A percentile compares a stretch with the other conserved stretches of the same genome.
Conservation (phyloP, 2,797 vertebrate species). For the Aratinga solstitialis region DNA sequence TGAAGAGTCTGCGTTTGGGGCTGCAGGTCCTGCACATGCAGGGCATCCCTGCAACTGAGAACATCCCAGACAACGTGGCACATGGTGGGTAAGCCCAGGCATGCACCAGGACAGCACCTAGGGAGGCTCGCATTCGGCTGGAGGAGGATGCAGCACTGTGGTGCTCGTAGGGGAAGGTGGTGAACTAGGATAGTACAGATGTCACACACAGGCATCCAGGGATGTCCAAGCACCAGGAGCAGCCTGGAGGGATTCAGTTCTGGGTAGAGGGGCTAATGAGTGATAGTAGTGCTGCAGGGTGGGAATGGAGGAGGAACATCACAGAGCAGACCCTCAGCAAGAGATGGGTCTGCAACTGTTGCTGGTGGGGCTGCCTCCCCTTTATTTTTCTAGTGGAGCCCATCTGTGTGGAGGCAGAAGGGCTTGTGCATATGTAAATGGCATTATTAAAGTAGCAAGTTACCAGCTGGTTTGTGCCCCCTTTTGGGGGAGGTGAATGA, state of each 20-base stretch:
- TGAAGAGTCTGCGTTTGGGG: neutral
- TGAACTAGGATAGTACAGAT: neutral
- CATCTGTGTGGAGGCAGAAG: neutral
- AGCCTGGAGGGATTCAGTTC: neutral
- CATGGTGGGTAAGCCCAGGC: neutral
- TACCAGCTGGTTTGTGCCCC: neutral
- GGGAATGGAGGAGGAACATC: neutral
- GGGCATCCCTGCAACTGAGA: neutral
- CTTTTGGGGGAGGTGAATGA: neutral
- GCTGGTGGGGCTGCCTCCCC: too few species aligned
- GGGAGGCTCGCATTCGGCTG: too few species aligned
- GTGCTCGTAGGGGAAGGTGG: too few species aligned
- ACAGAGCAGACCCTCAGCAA: neutral
- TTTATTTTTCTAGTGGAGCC: neutral
- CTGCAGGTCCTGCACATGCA: neutral
- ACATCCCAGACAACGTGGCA: neutral
- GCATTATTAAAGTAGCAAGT: neutral
- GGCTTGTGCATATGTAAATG: neutral
- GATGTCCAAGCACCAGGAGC: neutral
- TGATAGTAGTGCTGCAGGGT: neutral
- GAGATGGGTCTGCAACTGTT: neutral
- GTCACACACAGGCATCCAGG: neutral
- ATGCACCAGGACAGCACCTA: neutral
- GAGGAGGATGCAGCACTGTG: neutral
- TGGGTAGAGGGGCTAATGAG: neutral